Evolutionary conservation across 2,888 invertebrate genomes (phyloP), one percentile per base, ranked within the genome.

Genomic region (Leptodirus hochenwartii): DNA sequence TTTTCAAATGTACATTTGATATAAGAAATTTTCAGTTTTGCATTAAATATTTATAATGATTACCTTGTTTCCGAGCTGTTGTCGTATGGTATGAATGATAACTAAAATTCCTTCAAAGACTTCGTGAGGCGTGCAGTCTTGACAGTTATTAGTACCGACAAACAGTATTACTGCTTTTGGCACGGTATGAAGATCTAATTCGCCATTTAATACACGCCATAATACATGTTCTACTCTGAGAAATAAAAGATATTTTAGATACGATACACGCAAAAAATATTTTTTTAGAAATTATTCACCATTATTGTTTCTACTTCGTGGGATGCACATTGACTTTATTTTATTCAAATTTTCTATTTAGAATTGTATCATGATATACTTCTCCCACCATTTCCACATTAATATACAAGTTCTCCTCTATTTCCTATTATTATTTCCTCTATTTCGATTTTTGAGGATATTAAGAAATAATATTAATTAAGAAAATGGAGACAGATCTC

Each of bases 121-220:
- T 46, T 75, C 60, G 34, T 68, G 64, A 5, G 69, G 61, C 4
- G 64, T 58, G 44, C 69, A 62, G 25, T 58, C 62, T 22, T 57
- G 61, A 40, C 64, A 58, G 50, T 76, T 75, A 44, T 75, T 74
- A 9, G 74, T 73, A 4, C 76, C 76, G 12, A 68, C 66, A 38
- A 66, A 56, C 9, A 76, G 42, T 15, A 74, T 69, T 15, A 73
- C 58, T 13, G 66, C 68, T 65, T 74, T 56, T 38, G 74, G 64
- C 58, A 70, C 72, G 2, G 69, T 67, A 38, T 61, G 56, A 40
- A 73, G 61, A 37, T 73, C 67, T 39, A 76, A 49, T 49, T 74
- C 74, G 23, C 74, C 76, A 52, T 77, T 69, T 37, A 59, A 49
- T 15, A 76, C 57, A 37, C 77, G 50, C 74, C 75, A 77, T 8